Conservation (phyloP, 1,140 invertebrate genomes). For the Drosophila leontia region DNA sequence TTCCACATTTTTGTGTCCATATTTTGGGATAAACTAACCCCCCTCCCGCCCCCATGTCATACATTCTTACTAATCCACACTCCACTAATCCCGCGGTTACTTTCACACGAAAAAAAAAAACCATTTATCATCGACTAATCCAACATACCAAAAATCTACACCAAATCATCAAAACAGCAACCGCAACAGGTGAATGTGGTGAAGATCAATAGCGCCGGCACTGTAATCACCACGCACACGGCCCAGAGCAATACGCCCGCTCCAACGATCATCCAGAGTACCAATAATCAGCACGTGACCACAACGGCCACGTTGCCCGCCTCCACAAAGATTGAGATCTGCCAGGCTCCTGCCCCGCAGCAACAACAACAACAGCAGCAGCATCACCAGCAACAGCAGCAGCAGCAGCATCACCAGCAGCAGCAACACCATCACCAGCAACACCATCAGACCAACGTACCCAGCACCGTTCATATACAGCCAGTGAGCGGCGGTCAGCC, state of each 20-base stretch:
- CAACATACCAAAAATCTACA: conserved; percentile 15
- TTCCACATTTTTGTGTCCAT: neutral
- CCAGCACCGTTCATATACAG: conserved; percentile 67
- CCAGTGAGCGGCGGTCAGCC: conserved; percentile 59
- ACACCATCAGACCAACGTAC: conserved; percentile 23
- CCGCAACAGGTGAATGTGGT: conserved; percentile 85
- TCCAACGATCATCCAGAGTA: conserved; percentile 82
- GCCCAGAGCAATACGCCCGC: conserved; percentile 74
- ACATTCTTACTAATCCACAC: neutral
- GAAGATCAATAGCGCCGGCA: conserved; percentile 83
- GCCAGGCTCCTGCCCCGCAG: conserved; percentile 68
- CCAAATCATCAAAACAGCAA: conserved; percentile 37
- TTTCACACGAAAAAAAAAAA: neutral
- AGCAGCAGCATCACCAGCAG: conserved; percentile 84
- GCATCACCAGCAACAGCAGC: conserved; percentile 47
- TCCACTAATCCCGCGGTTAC: neutral
- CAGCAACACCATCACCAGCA: conserved; percentile 35
- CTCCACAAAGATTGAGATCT: conserved; percentile 83
- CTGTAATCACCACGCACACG: conserved; percentile 80
- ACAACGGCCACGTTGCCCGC: conserved; percentile 79
- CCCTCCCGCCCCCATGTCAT: neutral
- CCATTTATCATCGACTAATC: conserved; percentile 29
- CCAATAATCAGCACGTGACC: conserved; percentile 83
- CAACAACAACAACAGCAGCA: conserved; percentile 71
- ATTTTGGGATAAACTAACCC: conserved; percentile 1